Evolutionary conservation across 1,140 invertebrate genomes (phyloP).

Genomic region (Conopomorpha cramerella): DNA sequence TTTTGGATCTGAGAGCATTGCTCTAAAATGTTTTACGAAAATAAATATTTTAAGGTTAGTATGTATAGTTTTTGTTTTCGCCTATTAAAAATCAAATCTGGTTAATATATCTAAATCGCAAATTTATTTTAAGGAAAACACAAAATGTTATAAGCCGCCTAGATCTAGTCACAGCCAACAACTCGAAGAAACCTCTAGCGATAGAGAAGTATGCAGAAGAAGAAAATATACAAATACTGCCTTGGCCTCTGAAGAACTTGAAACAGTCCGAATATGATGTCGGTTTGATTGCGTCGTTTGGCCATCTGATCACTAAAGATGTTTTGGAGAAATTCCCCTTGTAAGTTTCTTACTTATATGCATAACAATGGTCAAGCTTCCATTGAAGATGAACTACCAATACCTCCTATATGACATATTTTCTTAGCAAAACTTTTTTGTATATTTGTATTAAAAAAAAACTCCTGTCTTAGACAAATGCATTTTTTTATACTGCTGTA

Average conservation of each 20-base stretch:
- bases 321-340: constrained; percentile 36
- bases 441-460: too few relatives aligned
- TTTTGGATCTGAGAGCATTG: constrained; percentile 41
- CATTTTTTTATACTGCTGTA: too few relatives aligned
- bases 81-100: background rate
- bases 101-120: background rate
- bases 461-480: too few relatives aligned
- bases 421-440: too few relatives aligned
- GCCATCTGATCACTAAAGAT: constrained; percentile 40
- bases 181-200: constrained; percentile 21
- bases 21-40: constrained; percentile 34
- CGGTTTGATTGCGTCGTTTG: constrained; percentile 47
- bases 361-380: too few relatives aligned
- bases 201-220: constrained; percentile 36
- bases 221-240: constrained; percentile 27
- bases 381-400: too few relatives aligned
- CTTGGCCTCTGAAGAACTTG: constrained; percentile 34
- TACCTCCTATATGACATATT: too few relatives aligned
- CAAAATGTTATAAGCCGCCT: constrained; percentile 21
- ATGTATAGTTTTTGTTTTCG: background rate
- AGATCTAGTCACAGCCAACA: constrained; percentile 34
- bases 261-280: constrained; percentile 30
- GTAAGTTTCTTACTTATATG: constrained; percentile 29
- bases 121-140: constrained; percentile 18
- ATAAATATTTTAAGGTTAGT: constrained; percentile 37